Conservation (phyloP, 2,888 invertebrate genomes). For the Melitaea athalia region DNA sequence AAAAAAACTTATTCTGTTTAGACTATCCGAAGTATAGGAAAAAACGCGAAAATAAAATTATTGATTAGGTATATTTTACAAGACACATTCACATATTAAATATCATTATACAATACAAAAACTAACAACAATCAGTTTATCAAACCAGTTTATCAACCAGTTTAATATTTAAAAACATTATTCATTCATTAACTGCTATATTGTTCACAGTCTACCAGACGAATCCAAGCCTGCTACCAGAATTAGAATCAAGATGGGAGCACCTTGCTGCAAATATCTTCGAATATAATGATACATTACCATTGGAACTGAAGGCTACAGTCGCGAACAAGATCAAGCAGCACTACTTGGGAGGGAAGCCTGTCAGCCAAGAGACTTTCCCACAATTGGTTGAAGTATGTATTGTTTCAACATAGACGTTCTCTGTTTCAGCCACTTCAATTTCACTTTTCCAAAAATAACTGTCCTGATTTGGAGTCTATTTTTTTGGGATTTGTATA, state of each 20-base stretch:
- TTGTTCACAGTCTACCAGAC: conserved; percentile 55
- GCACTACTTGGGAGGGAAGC: conserved; percentile 78
- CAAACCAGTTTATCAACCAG: background rate
- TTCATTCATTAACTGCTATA: background rate
- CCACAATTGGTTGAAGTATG: conserved; percentile 64
- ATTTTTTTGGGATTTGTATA: too few species aligned
- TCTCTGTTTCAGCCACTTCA: background rate
- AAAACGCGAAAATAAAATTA: too few species aligned
- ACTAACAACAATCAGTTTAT: too few species aligned
- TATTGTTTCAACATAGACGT: background rate
- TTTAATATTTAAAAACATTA: background rate
- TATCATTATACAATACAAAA: too few species aligned
- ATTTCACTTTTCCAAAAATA: too few species aligned
- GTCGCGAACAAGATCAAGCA: conserved; percentile 79
- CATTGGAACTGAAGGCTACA: conserved; percentile 62
- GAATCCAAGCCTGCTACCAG: conserved; percentile 68
- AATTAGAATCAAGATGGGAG: conserved; percentile 82
- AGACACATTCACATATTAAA: too few species aligned
- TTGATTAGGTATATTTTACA: too few species aligned
- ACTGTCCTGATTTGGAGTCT: too few species aligned
- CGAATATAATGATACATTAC: conserved; percentile 83
- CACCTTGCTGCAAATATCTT: conserved; percentile 83
- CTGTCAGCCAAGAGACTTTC: conserved; percentile 75
- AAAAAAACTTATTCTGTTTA: too few species aligned
- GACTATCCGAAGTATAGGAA: too few species aligned